Evolutionary conservation across 2,113 vertebrate species (phyloP).

Genomic region (Planiliza haematocheilus): DNA sequence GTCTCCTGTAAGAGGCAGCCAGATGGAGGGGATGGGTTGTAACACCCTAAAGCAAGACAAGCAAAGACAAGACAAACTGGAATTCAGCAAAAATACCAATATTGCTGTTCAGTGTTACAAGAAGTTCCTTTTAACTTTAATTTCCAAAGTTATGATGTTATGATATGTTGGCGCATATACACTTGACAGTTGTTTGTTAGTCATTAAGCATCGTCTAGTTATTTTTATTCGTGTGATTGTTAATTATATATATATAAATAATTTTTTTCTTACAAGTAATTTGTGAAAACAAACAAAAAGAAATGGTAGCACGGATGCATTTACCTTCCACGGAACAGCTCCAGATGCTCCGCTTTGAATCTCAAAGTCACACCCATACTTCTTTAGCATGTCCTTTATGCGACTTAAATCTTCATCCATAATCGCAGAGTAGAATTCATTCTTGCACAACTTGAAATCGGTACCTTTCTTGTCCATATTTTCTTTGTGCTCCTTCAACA

Average conservation of each 20-base stretch:
- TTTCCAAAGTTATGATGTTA: too few species aligned
- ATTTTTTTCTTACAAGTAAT: neutral
- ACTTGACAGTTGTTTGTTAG: too few species aligned
- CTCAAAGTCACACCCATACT: conserved; percentile 33
- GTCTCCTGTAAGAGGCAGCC: conserved; percentile 72
- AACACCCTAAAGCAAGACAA: conserved; percentile 50
- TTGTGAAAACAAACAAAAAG: too few species aligned
- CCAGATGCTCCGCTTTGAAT: neutral
- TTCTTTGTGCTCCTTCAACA: conserved; percentile 11
- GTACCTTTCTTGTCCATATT: neutral
- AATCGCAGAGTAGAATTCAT: conserved; percentile 52
- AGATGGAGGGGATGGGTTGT: conserved; percentile 78
- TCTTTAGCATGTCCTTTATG: conserved; percentile 35
- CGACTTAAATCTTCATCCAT: conserved; percentile 52
- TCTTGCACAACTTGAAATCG: neutral
- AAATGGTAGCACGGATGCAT: neutral
- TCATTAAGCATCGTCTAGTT: neutral
- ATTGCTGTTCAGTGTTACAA: too few species aligned
- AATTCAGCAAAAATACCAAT: too few species aligned
- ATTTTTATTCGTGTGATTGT: neutral
- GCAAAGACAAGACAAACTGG: neutral
- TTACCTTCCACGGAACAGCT: conserved; percentile 50
- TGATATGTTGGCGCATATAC: too few species aligned
- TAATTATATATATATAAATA: too few species aligned
- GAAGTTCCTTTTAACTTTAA: too few species aligned